phyloP scores from a whole-genome alignment of 2,113 vertebrate species.

The Lontra canadensis region DNA sequence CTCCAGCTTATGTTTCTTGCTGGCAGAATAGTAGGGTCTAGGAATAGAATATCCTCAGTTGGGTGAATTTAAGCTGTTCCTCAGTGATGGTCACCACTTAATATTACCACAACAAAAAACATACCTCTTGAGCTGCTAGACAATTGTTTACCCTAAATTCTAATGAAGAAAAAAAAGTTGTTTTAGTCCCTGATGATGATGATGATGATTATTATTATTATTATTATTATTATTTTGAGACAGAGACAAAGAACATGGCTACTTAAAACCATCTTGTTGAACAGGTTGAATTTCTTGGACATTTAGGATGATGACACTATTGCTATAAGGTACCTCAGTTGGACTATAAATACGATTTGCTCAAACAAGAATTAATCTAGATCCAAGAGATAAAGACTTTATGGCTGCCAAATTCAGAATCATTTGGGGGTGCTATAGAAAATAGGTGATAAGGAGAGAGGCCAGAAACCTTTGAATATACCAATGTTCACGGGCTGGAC shows the following conservation, averaged over 20 bases:
- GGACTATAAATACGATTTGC: neutral
- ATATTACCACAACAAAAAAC: conserved; percentile 49
- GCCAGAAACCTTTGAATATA: neutral
- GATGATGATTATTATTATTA: neutral
- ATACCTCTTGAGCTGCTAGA: conserved; percentile 34
- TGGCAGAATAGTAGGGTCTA: conserved; percentile 74
- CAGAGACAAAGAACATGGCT: neutral
- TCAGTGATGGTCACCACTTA: conserved; percentile 58
- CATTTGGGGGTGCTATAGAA: neutral
- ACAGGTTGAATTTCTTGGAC: neutral
- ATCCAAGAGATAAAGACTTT: neutral
- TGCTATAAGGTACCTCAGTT: neutral
- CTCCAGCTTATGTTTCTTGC: conserved; percentile 75
- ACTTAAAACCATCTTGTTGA: neutral
- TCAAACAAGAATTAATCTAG: neutral
- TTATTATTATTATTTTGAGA: neutral
- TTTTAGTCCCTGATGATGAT: neutral
- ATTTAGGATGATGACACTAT: neutral
- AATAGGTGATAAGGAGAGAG: neutral
- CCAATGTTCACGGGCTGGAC: neutral
- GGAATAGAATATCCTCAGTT: conserved; percentile 79
- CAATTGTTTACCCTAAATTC: conserved; percentile 1
- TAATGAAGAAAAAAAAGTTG: neutral
- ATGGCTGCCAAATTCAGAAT: neutral
- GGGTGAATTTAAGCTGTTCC: conserved; percentile 78